These are phyloP conservation scores for Flabesymbios commensalis DNA, from an alignment of 2,888 invertebrate species.

Conservation along the genomic window DNA sequence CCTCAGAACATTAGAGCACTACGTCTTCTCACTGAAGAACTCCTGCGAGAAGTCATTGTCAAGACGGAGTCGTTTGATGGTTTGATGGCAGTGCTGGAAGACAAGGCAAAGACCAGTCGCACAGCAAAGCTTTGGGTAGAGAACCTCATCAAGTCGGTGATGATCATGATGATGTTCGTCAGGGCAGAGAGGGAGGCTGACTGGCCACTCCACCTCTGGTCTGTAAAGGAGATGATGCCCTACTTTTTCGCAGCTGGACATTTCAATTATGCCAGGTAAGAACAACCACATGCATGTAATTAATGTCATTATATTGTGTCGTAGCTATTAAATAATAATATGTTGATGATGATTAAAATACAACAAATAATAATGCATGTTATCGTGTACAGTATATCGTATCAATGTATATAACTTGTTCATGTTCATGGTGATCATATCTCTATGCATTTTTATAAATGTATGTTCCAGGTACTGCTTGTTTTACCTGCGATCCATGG, in stretches of 20 bases:
- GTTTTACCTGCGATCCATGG: slow-evolving; percentile 35
- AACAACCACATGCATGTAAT: too few species aligned
- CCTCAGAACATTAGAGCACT: slow-evolving; percentile 35
- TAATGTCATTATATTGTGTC: too few species aligned
- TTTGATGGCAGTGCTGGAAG: slow-evolving; percentile 2
- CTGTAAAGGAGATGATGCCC: slow-evolving; percentile 31
- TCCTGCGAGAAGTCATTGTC: slow-evolving; percentile 15
- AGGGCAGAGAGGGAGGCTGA: slow-evolving; percentile 34
- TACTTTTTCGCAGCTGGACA: slow-evolving; percentile 39
- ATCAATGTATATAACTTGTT: too few species aligned
- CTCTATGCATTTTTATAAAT: background rate
- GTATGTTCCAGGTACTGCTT: slow-evolving; percentile 33
- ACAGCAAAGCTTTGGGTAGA: slow-evolving; percentile 30
- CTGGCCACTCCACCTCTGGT: slow-evolving; percentile 31
- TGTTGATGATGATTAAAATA: too few species aligned
- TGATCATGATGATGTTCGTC: slow-evolving; percentile 33
- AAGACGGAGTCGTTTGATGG: background rate
- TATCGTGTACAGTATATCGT: too few species aligned
- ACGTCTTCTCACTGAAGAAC: slow-evolving; percentile 28
- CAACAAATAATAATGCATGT: too few species aligned
- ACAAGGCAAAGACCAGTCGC: background rate
- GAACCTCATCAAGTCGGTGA: slow-evolving; percentile 28
- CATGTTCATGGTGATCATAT: background rate
- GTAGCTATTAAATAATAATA: too few species aligned
- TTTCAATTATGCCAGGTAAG: slow-evolving; percentile 29